Evolutionary conservation across 2,113 vertebrate genomes (phyloP).

Genomic region (Nibea albiflora): DNA sequence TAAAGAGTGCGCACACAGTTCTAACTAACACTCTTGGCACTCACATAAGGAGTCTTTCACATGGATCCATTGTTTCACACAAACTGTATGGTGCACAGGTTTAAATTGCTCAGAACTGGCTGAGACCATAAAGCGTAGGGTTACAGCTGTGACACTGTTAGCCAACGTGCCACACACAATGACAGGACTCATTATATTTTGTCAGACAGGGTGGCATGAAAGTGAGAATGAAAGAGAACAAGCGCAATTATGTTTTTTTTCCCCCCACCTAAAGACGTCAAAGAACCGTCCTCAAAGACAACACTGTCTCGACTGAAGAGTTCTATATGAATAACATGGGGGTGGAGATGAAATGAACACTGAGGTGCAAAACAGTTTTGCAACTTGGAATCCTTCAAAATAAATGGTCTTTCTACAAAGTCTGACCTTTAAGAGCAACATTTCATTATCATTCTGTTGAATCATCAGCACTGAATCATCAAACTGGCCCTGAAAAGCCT

Average conservation of each 20-base stretch:
- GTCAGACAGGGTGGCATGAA: constrained; percentile 32
- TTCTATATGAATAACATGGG: background rate
- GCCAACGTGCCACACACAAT: constrained; percentile 13
- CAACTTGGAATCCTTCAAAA: background rate
- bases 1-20: constrained; percentile 10
- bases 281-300: background rate
- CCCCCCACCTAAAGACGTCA: background rate
- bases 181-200: constrained; percentile 34
- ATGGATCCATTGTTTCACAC: constrained; percentile 27
- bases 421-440: constrained; percentile 23
- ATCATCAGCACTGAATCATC: constrained; percentile 37
- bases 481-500: background rate
- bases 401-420: background rate
- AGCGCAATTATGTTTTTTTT: background rate
- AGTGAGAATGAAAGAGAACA: constrained; percentile 15
- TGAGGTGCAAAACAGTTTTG: background rate
- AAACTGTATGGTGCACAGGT: background rate
- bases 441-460: constrained; percentile 29
- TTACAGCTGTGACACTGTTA: constrained; percentile 39
- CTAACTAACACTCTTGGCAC: constrained; percentile 28
- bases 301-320: background rate
- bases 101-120: constrained; percentile 41
- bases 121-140: constrained; percentile 11
- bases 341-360: background rate
- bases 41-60: constrained; percentile 39